phyloP scores from a whole-genome alignment of 2,797 vertebrate species.

The Crypturellus tataupa region DNA sequence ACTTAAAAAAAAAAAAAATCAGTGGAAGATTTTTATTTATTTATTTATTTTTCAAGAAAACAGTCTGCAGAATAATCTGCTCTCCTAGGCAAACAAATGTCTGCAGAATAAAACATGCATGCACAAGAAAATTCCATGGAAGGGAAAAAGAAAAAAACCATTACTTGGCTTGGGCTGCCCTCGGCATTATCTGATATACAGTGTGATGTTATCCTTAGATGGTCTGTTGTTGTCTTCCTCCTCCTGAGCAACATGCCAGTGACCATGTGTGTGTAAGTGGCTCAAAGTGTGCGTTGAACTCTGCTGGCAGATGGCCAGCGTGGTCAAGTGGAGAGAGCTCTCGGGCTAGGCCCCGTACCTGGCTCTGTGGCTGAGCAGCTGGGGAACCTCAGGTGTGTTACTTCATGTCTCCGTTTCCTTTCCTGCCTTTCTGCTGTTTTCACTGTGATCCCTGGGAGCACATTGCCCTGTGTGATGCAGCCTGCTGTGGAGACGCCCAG shows the following conservation, averaged over 20 bases:
- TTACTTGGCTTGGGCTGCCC: not conserved
- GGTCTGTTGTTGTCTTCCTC: conserved; percentile 32
- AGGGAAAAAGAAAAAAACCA: not conserved
- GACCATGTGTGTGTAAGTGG: not conserved
- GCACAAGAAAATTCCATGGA: not conserved
- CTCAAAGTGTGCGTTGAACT: not conserved
- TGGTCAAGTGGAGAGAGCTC: not conserved
- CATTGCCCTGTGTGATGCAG: not conserved
- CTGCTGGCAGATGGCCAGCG: not conserved
- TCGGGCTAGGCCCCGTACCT: not conserved
- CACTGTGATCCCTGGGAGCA: not conserved
- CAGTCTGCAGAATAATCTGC: conserved; percentile 6
- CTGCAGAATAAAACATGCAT: conserved; percentile 9
- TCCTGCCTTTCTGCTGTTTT: not conserved
- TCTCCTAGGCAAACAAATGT: conserved; percentile 26
- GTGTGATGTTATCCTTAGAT: conserved; percentile 50
- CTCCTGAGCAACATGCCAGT: not conserved
- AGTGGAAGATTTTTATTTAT: not conserved
- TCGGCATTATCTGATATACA: not conserved
- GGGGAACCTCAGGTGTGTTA: not conserved
- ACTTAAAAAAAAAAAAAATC: not conserved
- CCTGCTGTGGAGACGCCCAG: not conserved
- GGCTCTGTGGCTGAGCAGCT: not conserved
- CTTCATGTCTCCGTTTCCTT: not conserved
- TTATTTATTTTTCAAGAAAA: not conserved